Evolutionary conservation across 2,113 vertebrate species (phyloP).

Genomic region (Campylomormyrus numenius): DNA sequence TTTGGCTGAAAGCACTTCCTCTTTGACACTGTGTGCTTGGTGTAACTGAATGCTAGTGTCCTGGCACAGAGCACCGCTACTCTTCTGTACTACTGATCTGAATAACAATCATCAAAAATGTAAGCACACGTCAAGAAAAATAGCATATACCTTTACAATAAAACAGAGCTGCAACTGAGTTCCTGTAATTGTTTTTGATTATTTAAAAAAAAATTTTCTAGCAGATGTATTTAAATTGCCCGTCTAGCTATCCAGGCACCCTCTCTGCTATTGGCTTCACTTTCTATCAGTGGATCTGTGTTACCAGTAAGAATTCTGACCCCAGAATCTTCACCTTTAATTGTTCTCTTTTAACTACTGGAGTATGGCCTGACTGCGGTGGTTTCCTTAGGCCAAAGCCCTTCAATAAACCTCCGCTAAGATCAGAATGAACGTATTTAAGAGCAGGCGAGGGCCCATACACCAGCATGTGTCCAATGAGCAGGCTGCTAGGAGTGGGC

Average conservation of each 20-base stretch:
- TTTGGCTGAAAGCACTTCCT: slow-evolving; percentile 4
- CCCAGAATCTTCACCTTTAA: not conserved
- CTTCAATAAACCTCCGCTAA: not conserved
- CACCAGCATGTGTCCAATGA: not conserved
- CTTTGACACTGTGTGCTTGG: not conserved
- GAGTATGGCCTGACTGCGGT: not conserved
- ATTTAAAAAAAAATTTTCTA: not conserved
- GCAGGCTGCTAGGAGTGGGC: not conserved
- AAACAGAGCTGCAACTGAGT: not conserved
- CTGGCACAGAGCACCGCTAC: not conserved
- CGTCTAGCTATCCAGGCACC: not conserved
- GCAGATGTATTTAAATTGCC: not conserved
- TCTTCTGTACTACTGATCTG: not conserved
- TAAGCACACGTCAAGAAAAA: not conserved
- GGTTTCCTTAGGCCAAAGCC: not conserved
- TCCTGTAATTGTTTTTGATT: not conserved
- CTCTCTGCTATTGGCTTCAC: not conserved
- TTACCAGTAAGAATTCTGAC: not conserved
- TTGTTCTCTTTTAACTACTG: not conserved
- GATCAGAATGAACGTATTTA: not conserved
- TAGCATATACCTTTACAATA: not conserved
- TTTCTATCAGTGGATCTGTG: not conserved
- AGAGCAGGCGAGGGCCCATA: not conserved
- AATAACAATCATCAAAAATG: not conserved
- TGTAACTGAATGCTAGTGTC: not conserved